Conservation (phyloP, 2,797 vertebrate genomes). For the Bradypus variegatus region DNA sequence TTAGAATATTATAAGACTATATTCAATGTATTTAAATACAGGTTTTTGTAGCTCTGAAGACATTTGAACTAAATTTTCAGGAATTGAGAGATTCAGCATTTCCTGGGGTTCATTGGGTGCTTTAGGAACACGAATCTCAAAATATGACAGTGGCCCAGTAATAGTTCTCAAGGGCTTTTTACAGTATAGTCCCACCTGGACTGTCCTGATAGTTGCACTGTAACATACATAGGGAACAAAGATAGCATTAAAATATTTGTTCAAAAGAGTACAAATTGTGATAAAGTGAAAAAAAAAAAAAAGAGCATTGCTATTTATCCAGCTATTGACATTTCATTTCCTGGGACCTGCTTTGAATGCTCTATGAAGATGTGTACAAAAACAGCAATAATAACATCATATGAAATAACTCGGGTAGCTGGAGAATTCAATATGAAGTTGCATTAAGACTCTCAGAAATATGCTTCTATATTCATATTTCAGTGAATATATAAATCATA, state of each 20-base stretch:
- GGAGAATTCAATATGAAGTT: conserved; percentile 40
- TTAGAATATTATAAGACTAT: neutral
- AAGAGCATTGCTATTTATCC: conserved; percentile 22
- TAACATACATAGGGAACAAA: conserved; percentile 22
- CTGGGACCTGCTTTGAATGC: neutral
- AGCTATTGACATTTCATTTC: conserved; percentile 45
- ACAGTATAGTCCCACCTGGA: neutral
- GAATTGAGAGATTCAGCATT: conserved; percentile 17
- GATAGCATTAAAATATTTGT: conserved; percentile 29
- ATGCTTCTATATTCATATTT: conserved; percentile 14
- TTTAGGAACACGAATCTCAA: neutral
- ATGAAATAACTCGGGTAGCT: conserved; percentile 30
- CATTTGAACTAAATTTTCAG: conserved; percentile 31
- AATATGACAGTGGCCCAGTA: neutral
- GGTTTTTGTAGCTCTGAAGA: neutral
- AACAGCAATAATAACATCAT: conserved; percentile 9
- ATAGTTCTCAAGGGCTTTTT: neutral
- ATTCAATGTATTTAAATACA: conserved; percentile 38
- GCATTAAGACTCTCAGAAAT: conserved; percentile 45
- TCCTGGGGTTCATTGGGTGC: neutral
- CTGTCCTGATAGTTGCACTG: neutral
- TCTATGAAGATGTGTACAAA: conserved; percentile 41
- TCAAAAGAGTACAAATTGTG: neutral
- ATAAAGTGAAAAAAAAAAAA: conserved; percentile 44
- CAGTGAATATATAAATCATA: conserved; percentile 41